Evolutionary conservation across 1,140 invertebrate genomes (phyloP).

Genomic region (Solenopsis fugax): DNA sequence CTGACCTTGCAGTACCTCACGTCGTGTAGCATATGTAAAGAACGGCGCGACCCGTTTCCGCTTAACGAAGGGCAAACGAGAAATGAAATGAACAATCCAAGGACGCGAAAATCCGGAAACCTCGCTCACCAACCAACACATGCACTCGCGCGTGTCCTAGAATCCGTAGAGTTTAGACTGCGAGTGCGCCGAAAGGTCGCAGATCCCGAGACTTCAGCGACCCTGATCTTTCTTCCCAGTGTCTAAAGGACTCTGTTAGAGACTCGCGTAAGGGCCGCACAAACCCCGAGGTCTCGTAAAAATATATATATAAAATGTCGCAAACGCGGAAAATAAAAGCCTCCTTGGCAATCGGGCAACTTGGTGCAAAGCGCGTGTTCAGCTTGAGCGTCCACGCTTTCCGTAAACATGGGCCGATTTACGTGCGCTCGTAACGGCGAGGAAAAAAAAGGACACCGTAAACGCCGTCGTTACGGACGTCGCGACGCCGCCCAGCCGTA

Average conservation of each 20-base stretch:
- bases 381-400: neutral
- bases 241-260: too few relatives aligned
- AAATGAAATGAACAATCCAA: conserved; percentile 26
- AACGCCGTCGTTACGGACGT: conserved; percentile 28
- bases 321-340: neutral
- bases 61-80: neutral
- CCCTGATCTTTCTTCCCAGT: neutral
- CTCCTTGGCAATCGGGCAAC: neutral
- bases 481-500: conserved; percentile 4
- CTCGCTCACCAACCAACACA: neutral
- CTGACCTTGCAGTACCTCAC: conserved; percentile 44
- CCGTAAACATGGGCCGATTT: conserved; percentile 25
- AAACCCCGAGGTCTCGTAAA: neutral
- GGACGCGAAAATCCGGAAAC: neutral
- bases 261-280: neutral
- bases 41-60: neutral
- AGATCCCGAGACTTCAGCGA: neutral
- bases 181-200: neutral
- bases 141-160: conserved; percentile 4
- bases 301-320: neutral
- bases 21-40: neutral
- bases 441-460: neutral
- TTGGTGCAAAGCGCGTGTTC: neutral
- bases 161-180: conserved; percentile 10
- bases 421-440: conserved; percentile 12